A percentile compares a stretch with the other conserved stretches of the same genome.
Evolutionary conservation across 2,888 invertebrate genomes (phyloP).

Genomic region (Polylopha cassiicola): DNA sequence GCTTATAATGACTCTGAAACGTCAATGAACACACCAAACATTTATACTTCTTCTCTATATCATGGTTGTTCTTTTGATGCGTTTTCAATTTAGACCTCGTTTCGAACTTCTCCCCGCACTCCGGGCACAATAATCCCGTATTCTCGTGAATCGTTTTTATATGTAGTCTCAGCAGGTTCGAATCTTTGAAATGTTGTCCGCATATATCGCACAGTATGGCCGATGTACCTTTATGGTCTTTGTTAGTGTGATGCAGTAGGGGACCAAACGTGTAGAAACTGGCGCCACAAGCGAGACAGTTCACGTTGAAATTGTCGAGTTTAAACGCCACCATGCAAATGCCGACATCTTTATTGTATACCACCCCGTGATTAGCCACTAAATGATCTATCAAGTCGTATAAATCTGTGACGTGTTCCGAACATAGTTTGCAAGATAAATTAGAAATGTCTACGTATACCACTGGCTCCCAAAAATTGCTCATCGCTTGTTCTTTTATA

Average conservation of each 20-base stretch:
- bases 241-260: slow-evolving; percentile 61
- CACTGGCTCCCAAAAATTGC: slow-evolving; percentile 63
- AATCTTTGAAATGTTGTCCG: slow-evolving; percentile 65
- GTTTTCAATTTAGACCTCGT: slow-evolving; percentile 67
- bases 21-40: slow-evolving; percentile 64
- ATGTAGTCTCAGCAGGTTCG: slow-evolving; percentile 47
- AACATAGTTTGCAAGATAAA: slow-evolving; percentile 53
- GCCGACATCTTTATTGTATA: slow-evolving; percentile 61
- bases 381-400: slow-evolving; percentile 63
- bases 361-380: slow-evolving; percentile 44
- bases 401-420: slow-evolving; percentile 46
- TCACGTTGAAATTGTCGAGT: slow-evolving; percentile 53
- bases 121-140: slow-evolving; percentile 51
- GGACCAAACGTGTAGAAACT: slow-evolving; percentile 64
- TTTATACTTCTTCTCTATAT: slow-evolving; percentile 67
- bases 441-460: slow-evolving; percentile 61
- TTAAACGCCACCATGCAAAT: slow-evolving; percentile 64
- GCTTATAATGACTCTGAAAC: slow-evolving; percentile 61
- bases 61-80: slow-evolving; percentile 64
- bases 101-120: slow-evolving; percentile 68
- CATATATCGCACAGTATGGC: slow-evolving; percentile 63
- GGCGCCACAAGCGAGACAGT: slow-evolving; percentile 55
- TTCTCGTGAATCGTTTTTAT: slow-evolving; percentile 61
- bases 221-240: slow-evolving; percentile 63
- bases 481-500: slow-evolving; percentile 56